Base-by-base conservation (phyloP, 1,140 invertebrate genomes). In the Aethina tumida region DNA sequence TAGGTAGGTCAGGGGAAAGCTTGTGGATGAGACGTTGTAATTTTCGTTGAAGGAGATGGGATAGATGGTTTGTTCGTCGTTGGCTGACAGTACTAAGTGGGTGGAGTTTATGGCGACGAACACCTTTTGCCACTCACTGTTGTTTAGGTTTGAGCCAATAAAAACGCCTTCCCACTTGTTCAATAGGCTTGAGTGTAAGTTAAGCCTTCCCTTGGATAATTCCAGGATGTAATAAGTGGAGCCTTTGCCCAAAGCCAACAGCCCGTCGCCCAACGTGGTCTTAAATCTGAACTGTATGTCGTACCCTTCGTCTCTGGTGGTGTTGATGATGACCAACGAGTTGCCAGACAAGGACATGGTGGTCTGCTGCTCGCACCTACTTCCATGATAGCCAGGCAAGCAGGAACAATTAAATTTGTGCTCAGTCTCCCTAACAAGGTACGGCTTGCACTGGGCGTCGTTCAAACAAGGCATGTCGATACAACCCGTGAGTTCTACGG, bases 111-210 rank as follows among this genome's bases (percentile, higher is more conserved):
- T 86, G 0, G 81, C 77, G 16, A 91, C 82, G 56, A 87, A 87
- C 6, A 86, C 82, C 54, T 84, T 82, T 51, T 92, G 86, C 88
- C 88, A 93, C 20, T 76, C 74, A 36, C 82, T 84, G 55, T 91
- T 78, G 53, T 92, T 91, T 7, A 92, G 65, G 45, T 76, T 74
- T 12, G 78, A 77, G 0, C 83, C 86, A 41, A 89, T 81, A 53
- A 85, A 89, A 2, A 90, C 84, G 0, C 87, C 88, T 52, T 86
- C 81, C 82, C 82, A 88, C 63, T 85, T 89, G 58, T 90, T 91
- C 3, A 91, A 58, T 20, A 92, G 59, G 45, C 82, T 86, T 1
- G 87, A 87, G 47, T 87, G 84, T 16, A 92, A 64, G 63, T 92
- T 92, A 4, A 93, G 64, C 20, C 81, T 70, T 8, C 88, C 88